Conservation (phyloP, 2,888 invertebrate species). For the Sylvicola cinctus region DNA sequence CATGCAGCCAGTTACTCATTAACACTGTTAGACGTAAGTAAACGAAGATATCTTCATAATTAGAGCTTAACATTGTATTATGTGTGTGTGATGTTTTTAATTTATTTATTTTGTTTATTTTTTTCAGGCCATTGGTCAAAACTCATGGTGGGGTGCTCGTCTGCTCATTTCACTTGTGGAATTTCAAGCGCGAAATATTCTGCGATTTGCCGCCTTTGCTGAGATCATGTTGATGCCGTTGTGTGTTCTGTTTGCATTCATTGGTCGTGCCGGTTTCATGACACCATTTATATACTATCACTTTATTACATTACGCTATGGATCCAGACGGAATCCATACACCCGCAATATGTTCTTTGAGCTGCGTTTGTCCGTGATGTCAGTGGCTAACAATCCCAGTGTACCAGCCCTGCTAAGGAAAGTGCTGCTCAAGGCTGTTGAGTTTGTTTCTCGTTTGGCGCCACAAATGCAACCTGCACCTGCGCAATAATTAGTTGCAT, state of each 20-base stretch:
- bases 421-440: conserved; percentile 37
- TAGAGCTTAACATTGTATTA: neutral
- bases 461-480: conserved; percentile 30
- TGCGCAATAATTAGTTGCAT: too few relatives aligned
- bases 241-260: conserved; percentile 28
- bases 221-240: conserved; percentile 87
- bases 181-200: conserved; percentile 73
- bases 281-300: conserved; percentile 95
- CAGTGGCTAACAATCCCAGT: conserved; percentile 40
- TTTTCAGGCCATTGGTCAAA: conserved; percentile 71
- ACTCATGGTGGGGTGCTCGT: conserved; percentile 74
- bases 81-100: neutral
- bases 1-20: conserved; percentile 87
- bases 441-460: conserved; percentile 54
- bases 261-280: conserved; percentile 75
- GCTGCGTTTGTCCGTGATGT: conserved; percentile 50
- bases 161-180: conserved; percentile 73
- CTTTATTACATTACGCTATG: conserved; percentile 79
- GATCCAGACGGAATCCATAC: conserved; percentile 89
- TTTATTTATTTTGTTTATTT: conserved; percentile 3
- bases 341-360: conserved; percentile 85
- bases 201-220: conserved; percentile 75
- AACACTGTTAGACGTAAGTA: conserved; percentile 76
- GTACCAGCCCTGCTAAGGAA: conserved; percentile 45
- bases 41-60: neutral